Base-by-base conservation (phyloP, 2,888 invertebrate genomes). In the Noctuana brunneofusca region DNA sequence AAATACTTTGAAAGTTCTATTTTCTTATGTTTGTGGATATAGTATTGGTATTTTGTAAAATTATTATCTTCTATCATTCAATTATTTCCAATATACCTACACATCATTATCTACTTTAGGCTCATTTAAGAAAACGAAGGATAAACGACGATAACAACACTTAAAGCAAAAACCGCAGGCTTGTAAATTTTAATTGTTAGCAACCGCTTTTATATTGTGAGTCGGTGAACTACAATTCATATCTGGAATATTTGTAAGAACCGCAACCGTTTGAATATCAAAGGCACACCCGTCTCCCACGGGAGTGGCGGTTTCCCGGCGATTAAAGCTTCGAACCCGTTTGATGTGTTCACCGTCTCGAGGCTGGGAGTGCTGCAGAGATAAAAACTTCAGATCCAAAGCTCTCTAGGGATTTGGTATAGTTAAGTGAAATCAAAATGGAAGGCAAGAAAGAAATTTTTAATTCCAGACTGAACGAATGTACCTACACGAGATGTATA, bases 321-420 rank as follows among this genome's bases (percentile, higher is more conserved):
- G 46, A 46, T 86, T 86, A 86, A 81, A 80, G 79, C 78, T 70
- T 73, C 71, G 71, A 76, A 75, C 75, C 75, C 79, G 80, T 86
- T 83, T 84, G 63, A 63, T 63, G 83, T 86, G 83, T 86, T 85
- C 83, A 85, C 78, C 77, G 69, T 56, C 49, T 56, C 55, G 43
- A 35, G 50, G 48, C 54, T 48, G 18, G 48, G 35, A 32, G 41
- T n/a, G n/a, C 49, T 49, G 59, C 53, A 48, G 54, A 63, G 67
- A 66, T 69, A 76, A 83, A 81, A 77, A 49, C 41, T 41, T 16
- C 41, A 41, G 16, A 41, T 50, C 49, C 9, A 41, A 49, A 38
- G 20, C 62, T 38, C 49, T 14, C 27, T 24, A 12, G 38, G 41
- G 62, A 62, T 62, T 56, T 20, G 16, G 20, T 38, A 62, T 50